A percentile compares a stretch with the other conserved stretches of the same genome.
Conservation (phyloP, 2,113 vertebrate genomes). For the Jaculus jaculus region DNA sequence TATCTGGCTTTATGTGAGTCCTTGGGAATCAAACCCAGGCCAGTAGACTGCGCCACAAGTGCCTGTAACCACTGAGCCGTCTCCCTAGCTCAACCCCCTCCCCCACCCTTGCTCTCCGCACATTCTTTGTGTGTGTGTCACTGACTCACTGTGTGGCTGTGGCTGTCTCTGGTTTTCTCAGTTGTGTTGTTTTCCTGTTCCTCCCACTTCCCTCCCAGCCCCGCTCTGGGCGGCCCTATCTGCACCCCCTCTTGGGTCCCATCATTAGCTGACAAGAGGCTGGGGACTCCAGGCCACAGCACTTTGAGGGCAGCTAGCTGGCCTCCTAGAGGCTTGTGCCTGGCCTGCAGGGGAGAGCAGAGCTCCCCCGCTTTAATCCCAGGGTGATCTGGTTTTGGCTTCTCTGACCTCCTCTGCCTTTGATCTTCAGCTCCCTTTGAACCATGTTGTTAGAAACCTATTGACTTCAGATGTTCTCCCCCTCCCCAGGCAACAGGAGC, state of each 20-base stretch:
- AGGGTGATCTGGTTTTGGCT: not conserved
- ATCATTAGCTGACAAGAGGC: not conserved
- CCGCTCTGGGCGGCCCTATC: not conserved
- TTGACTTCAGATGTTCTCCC: not conserved
- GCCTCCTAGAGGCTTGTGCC: not conserved
- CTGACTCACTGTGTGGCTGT: not conserved
- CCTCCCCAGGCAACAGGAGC: not conserved
- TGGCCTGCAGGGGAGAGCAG: not conserved
- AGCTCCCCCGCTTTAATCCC: not conserved
- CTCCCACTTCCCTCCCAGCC: not conserved
- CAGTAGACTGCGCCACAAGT: too few species aligned
- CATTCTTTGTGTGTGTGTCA: too few species aligned
- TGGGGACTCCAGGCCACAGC: not conserved
- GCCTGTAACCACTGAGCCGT: too few species aligned
- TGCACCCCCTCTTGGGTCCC: not conserved
- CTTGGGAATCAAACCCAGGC: too few species aligned
- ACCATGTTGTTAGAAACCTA: not conserved
- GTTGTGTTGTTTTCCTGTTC: not conserved
- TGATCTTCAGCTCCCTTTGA: conserved; percentile 66
- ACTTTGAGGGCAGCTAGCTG: rapidly evolving
- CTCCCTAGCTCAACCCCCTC: too few species aligned
- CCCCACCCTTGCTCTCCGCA: not conserved
- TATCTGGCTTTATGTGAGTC: too few species aligned
- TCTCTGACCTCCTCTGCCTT: conserved; percentile 54
- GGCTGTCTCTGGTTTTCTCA: not conserved